A percentile compares a stretch with the other conserved stretches of the same genome.
These are phyloP conservation scores for Echinarachnius parma DNA, from an alignment of 53 echinoderm and acorn worm species.

Conservation along the genomic window DNA sequence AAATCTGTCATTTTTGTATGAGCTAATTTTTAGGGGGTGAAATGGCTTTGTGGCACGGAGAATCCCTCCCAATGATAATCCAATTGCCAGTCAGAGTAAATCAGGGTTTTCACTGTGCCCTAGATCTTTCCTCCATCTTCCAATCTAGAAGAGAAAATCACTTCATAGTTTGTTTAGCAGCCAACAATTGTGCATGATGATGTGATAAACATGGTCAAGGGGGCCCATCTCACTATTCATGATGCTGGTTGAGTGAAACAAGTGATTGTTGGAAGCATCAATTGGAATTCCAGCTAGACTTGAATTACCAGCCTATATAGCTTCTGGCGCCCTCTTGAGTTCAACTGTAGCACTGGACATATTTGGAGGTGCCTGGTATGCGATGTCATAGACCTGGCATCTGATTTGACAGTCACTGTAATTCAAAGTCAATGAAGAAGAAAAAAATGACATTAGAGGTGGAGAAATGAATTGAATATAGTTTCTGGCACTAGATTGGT, in stretches of 20 bases:
- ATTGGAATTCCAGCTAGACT: conserved; percentile 24
- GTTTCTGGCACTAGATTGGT: background rate
- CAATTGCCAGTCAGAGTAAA: too few species aligned
- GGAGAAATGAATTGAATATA: background rate
- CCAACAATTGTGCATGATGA: too few species aligned
- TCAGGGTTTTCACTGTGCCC: too few species aligned
- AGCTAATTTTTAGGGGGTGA: too few species aligned
- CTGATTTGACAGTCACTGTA: conserved; percentile 22
- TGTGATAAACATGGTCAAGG: background rate
- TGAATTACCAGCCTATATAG: conserved; percentile 47
- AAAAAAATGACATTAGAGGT: background rate
- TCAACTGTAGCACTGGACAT: conserved; percentile 27
- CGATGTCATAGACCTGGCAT: conserved; percentile 30
- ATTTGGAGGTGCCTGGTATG: conserved; percentile 36
- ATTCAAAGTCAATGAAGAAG: background rate
- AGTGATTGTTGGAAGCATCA: conserved; percentile 28
- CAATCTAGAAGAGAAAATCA: too few species aligned
- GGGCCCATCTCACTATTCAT: background rate
- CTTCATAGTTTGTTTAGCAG: too few species aligned
- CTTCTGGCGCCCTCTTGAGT: conserved; percentile 10
- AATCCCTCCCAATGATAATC: too few species aligned
- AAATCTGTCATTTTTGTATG: too few species aligned
- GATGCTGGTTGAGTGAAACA: background rate
- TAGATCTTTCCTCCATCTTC: too few species aligned
- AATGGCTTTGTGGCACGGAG: too few species aligned